Conservation (phyloP, 2,888 invertebrate genomes). For the Ophion costatus region DNA sequence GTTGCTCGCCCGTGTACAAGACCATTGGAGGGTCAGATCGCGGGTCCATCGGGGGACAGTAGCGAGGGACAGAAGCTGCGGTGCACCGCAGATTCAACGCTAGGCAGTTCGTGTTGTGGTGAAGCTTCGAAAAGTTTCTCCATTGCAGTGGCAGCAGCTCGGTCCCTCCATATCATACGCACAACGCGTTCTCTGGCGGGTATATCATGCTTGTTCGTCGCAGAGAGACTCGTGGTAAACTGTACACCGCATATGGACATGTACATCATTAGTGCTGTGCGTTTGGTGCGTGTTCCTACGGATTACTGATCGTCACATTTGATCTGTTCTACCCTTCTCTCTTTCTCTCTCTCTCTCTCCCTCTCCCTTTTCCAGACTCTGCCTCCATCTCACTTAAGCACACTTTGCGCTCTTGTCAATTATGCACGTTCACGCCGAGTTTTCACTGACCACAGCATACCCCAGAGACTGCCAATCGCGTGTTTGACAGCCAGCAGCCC, state of each 20-base stretch:
- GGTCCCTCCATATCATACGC: constrained; percentile 15
- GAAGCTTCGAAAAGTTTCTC: constrained; percentile 70
- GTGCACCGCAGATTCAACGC: constrained; percentile 71
- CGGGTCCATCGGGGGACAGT: constrained; percentile 12
- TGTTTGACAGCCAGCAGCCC: constrained; percentile 32
- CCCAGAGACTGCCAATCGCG: constrained; percentile 19
- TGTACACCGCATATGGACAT: constrained; percentile 13
- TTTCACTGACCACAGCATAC: constrained; percentile 26
- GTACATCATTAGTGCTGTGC: constrained; percentile 70
- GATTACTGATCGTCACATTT: constrained; percentile 76
- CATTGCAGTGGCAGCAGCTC: constrained; percentile 22
- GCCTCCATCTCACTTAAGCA: constrained; percentile 74
- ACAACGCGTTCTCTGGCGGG: constrained; percentile 2
- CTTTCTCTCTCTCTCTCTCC: constrained; percentile 13
- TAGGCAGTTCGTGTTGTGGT: constrained; percentile 72
- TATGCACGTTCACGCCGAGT: constrained; percentile 74
- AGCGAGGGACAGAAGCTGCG: constrained; percentile 65
- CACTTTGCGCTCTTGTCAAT: constrained; percentile 71
- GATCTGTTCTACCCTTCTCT: constrained; percentile 53
- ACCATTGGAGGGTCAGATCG: background rate
- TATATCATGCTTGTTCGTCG: constrained; percentile 3
- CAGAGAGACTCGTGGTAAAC: constrained; percentile 19
- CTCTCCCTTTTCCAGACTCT: constrained; percentile 42
- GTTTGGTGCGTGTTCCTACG: constrained; percentile 73
- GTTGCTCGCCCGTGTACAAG: background rate